phyloP scores from a whole-genome alignment of 2,797 vertebrate genomes.

The Amblyraja radiata region DNA sequence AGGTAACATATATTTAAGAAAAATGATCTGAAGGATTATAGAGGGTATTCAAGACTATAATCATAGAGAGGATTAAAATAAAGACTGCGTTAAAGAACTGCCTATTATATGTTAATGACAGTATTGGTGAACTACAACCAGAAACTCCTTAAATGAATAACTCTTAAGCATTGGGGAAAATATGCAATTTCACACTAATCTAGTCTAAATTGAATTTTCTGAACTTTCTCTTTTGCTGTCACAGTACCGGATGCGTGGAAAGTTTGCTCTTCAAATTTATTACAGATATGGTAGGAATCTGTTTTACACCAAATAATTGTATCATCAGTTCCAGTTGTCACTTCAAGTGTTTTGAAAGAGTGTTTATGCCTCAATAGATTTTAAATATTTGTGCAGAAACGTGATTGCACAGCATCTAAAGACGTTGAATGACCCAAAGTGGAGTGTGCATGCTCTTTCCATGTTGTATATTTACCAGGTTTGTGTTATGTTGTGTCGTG shows the following conservation, averaged over 20 bases:
- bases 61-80: not conserved
- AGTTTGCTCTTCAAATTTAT: not conserved
- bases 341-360: not conserved
- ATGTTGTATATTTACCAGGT: not conserved
- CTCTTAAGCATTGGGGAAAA: not conserved
- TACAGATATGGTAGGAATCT: not conserved
- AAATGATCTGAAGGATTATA: not conserved
- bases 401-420: not conserved
- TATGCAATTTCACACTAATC: conserved; percentile 2
- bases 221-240: not conserved
- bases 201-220: not conserved
- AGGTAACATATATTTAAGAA: not conserved
- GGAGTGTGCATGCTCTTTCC: not conserved
- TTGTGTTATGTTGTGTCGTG: too few relatives aligned
- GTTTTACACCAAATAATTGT: not conserved
- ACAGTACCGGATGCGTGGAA: not conserved
- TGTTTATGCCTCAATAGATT: not conserved
- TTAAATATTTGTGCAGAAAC: not conserved
- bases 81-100: not conserved
- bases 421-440: not conserved
- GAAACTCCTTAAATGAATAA: not conserved
- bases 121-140: not conserved
- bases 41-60: not conserved
- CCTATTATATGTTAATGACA: not conserved
- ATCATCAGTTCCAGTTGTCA: not conserved